phyloP scores from a whole-genome alignment of 2,888 invertebrate species.

The Amorpha juglandis region DNA sequence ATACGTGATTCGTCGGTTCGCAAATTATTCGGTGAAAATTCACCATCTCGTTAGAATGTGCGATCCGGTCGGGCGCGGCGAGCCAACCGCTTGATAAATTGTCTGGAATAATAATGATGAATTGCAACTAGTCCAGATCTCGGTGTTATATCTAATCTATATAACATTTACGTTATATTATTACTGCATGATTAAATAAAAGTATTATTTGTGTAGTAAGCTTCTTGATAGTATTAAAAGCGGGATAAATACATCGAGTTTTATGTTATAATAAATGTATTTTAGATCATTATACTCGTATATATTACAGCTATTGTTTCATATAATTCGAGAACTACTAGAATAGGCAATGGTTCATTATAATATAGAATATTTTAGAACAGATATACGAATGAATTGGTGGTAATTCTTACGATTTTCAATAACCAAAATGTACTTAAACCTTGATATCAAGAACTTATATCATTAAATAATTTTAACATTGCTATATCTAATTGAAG shows the following conservation, averaged over 20 bases:
- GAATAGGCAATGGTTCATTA: background rate
- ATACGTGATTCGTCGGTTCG: conserved; percentile 84
- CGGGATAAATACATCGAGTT: no score
- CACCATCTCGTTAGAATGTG: conserved; percentile 84
- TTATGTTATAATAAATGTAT: no score
- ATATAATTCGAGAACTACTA: background rate
- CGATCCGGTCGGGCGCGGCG: conserved; percentile 77
- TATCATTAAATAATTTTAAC: background rate
- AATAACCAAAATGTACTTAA: no score
- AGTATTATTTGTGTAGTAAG: background rate
- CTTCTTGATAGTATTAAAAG: background rate
- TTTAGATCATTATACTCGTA: no score
- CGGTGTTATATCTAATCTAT: conserved; percentile 75
- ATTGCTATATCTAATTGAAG: conserved; percentile 22
- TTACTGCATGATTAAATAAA: conserved; percentile 5
- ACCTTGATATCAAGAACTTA: background rate
- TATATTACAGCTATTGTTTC: background rate
- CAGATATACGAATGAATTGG: background rate
- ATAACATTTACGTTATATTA: conserved; percentile 55
- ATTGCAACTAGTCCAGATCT: conserved; percentile 79
- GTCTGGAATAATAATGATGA: conserved; percentile 85
- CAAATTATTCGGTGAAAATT: conserved; percentile 84
- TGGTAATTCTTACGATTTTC: background rate
- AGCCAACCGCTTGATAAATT: conserved; percentile 85
- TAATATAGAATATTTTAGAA: background rate